These are phyloP conservation scores for Laspeyria flexula DNA, from an alignment of 2,888 invertebrate genomes.

Conservation along the genomic window DNA sequence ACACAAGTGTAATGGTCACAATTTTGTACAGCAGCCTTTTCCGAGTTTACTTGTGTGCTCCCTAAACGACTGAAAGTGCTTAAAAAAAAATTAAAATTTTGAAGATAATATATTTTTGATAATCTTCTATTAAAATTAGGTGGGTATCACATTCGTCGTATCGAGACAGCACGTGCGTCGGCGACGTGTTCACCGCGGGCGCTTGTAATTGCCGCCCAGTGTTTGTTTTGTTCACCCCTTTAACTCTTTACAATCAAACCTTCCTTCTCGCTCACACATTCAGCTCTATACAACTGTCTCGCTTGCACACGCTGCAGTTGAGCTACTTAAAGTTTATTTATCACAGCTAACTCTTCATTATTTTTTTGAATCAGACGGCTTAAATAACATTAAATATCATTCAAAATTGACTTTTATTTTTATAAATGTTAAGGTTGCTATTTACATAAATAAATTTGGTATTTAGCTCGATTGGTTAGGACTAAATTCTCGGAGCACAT, in stretches of 20 bases:
- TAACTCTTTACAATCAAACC: conserved; percentile 53
- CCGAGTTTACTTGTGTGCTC: too few relatives aligned
- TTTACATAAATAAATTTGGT: conserved; percentile 14
- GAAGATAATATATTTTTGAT: too few relatives aligned
- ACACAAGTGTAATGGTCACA: too few relatives aligned
- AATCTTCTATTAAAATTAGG: too few relatives aligned
- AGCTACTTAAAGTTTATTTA: conserved; percentile 73
- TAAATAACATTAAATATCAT: conserved; percentile 18
- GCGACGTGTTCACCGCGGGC: conserved; percentile 67
- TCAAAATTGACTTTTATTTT: conserved; percentile 19
- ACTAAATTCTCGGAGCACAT: conserved; percentile 36
- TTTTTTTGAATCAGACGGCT: conserved; percentile 42
- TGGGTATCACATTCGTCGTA: conserved; percentile 58
- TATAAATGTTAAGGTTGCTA: conserved; percentile 17
- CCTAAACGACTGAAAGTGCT: too few relatives aligned
- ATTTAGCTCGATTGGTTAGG: conserved; percentile 17
- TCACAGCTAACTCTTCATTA: conserved; percentile 62
- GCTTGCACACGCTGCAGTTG: conserved; percentile 47
- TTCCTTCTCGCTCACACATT: conserved; percentile 34
- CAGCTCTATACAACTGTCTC: conserved; percentile 16
- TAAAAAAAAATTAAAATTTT: too few relatives aligned
- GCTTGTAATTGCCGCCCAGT: conserved; percentile 75
- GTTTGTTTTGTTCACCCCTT: conserved; percentile 73
- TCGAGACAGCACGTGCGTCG: conserved; percentile 50
- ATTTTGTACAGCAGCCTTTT: too few relatives aligned